phyloP scores from a whole-genome alignment of 2,113 vertebrate species.

The Gasterosteus aculeatus region DNA sequence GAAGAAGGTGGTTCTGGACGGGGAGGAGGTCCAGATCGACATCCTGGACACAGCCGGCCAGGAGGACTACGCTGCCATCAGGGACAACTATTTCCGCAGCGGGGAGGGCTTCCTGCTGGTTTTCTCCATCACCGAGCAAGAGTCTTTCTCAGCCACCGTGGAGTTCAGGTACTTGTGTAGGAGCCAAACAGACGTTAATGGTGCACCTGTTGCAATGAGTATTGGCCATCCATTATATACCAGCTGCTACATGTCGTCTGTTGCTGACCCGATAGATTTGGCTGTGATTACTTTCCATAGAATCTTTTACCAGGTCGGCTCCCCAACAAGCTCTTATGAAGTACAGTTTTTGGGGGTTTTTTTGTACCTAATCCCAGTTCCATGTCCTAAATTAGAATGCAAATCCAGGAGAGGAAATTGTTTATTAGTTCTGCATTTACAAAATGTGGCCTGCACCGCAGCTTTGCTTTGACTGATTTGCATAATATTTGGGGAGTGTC shows the following conservation, averaged over 20 bases:
- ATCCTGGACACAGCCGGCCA: constrained; percentile 81
- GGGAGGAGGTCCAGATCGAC: constrained; percentile 81
- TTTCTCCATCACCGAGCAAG: constrained; percentile 80
- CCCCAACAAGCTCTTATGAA: no score
- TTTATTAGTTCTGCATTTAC: constrained; percentile 6
- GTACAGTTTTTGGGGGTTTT: no score
- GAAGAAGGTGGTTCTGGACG: constrained; percentile 81
- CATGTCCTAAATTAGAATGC: neutral
- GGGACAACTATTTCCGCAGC: constrained; percentile 81
- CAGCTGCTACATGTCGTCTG: neutral
- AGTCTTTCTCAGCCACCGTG: constrained; percentile 75
- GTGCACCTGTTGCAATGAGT: neutral
- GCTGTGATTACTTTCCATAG: neutral
- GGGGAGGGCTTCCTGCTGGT: constrained; percentile 81
- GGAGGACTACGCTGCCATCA: constrained; percentile 82
- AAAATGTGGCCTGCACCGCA: neutral
- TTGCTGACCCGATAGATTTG: neutral
- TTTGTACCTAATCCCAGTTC: neutral
- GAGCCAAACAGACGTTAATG: neutral
- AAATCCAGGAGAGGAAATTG: constrained; percentile 16
- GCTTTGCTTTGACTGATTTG: neutral
- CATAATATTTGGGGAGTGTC: neutral
- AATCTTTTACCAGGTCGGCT: neutral
- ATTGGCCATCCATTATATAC: neutral
- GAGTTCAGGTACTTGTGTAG: constrained; percentile 72